Conservation (phyloP, 2,113 vertebrate species). For the Progne subis region DNA sequence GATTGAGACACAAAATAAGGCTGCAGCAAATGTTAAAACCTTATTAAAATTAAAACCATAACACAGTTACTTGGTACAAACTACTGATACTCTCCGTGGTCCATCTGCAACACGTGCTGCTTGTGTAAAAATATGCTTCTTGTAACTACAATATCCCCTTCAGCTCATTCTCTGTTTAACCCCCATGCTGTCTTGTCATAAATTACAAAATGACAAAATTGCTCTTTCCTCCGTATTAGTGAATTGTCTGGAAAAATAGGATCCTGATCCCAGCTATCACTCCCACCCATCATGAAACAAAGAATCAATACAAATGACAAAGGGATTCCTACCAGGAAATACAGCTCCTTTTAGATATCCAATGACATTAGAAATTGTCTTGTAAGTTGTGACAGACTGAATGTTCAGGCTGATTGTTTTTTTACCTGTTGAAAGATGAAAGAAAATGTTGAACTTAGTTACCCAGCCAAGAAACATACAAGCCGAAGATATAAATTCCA, state of each 20-base stretch:
- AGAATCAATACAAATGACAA: background rate
- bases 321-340: slow-evolving; percentile 82
- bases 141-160: background rate
- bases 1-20: background rate
- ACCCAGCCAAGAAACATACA: background rate
- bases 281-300: background rate
- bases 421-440: slow-evolving; percentile 49
- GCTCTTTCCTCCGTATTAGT: background rate
- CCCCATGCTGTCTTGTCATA: background rate
- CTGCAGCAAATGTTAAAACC: background rate
- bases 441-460: background rate
- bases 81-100: background rate
- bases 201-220: background rate
- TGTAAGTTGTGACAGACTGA: slow-evolving; percentile 78
- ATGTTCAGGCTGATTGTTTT: slow-evolving; percentile 80
- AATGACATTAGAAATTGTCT: slow-evolving; percentile 85
- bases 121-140: background rate
- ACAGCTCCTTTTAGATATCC: slow-evolving; percentile 85
- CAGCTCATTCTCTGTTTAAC: background rate
- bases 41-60: background rate
- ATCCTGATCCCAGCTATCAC: background rate
- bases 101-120: background rate
- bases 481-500: fast-evolving
- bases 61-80: background rate
- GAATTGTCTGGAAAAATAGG: background rate